Evolutionary conservation across 1,140 invertebrate genomes (phyloP), one percentile per base, ranked within the genome.

Genomic region (Cryptotermes secundus): DNA sequence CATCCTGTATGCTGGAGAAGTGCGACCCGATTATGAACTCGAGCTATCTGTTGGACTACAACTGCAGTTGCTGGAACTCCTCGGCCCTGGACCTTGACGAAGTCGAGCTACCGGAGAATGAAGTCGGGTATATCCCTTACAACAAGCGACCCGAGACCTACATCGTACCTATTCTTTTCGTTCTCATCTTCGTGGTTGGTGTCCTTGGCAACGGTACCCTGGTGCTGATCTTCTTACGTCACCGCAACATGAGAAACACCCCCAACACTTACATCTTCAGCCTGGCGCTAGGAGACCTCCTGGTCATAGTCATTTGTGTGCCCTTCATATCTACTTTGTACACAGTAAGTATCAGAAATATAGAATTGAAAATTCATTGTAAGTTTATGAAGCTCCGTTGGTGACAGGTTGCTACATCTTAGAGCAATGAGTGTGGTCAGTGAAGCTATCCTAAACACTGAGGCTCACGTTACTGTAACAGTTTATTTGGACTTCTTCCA

Each of bases 171-270:
- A 90, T 96, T 0, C 88, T 98, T 12, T 98, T 98, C 88, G 93
- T 94, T 26, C 89, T 97, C 72, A 97, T 98, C 86, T 96, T 98
- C 88, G 89, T 98, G 22, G 90, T 97, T 34, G 97, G 97, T 16
- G 94, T 97, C 0, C 89, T 97, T 0, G 97, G 97, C 81, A 99
- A 99, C 88, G 96, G 96, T 2, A 95, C 96, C 0, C 90, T 98
- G 31, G 95, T 98, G 4, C 91, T 95, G 4, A 96, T 96, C 31
- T 95, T 97, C 86, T 88, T 95, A 36, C 90, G 94, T n/a, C 94
- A 97, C 87, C 92, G 94, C 85, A 94, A 93, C 79, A 96, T 97
- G 94, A 92, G 96, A 86, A 98, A 96, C 89, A 94, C 97, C 10
- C 97, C 97, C 42, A 98, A 98, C 88, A 97, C 96, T 89, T 96